Evolutionary conservation across 64 coral and sea anemone species (phyloP).

Genomic region (Actinia equina): DNA sequence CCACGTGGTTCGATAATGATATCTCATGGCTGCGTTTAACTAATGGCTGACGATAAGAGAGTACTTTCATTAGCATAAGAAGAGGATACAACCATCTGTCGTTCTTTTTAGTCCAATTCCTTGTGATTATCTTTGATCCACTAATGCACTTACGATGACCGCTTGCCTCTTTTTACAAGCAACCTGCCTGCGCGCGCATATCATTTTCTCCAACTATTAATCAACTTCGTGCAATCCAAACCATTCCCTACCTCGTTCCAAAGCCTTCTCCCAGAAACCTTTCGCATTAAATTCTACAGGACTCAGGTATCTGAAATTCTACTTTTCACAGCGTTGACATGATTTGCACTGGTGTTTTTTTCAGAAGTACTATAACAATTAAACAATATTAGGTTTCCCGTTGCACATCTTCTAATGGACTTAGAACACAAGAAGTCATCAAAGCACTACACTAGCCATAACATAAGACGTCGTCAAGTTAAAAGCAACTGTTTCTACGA

Average conservation of each 20-base stretch:
- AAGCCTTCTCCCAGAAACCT: neutral
- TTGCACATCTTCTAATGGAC: neutral
- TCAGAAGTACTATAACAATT: neutral
- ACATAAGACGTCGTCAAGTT: neutral
- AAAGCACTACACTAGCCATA: neutral
- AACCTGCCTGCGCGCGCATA: neutral
- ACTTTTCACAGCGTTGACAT: neutral
- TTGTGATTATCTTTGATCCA: neutral
- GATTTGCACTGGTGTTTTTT: neutral
- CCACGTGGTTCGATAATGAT: neutral
- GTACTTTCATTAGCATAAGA: neutral
- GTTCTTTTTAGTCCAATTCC: neutral
- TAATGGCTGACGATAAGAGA: slow-evolving; percentile 3
- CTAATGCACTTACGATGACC: neutral
- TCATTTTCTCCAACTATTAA: neutral
- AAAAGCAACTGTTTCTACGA: no score
- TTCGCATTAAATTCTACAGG: neutral
- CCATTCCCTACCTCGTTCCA: neutral
- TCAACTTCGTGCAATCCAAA: neutral
- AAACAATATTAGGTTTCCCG: slow-evolving; percentile 6
- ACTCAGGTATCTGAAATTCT: neutral
- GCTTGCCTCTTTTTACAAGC: neutral
- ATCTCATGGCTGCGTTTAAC: neutral
- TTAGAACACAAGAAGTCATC: neutral
- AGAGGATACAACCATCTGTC: neutral